Evolutionary conservation across 2,797 vertebrate species (phyloP), one percentile per base, ranked within the genome.

Genomic region (Pseudomugil tenellus): DNA sequence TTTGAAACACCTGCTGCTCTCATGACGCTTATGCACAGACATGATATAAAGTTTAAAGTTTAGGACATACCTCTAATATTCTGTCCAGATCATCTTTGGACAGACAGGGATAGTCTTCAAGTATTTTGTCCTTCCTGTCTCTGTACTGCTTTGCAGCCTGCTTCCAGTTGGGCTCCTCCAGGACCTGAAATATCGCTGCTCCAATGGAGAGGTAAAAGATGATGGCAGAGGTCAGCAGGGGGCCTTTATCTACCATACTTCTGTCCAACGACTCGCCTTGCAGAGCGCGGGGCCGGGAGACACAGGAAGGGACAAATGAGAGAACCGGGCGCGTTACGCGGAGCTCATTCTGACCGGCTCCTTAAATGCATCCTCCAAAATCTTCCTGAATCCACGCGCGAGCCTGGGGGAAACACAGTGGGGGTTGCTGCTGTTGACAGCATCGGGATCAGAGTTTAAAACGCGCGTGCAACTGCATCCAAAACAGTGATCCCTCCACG

Each of bases 181-280:
- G 90, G 65, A 99, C 96, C 80, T 99, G 97, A 82, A 99, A 99
- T 87, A 99, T 99, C n/a, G 98, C 97, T 58, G 98, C 98, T 88
- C 98, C 98, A 57, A 99, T 98, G 84, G 97, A 98, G 95, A 99
- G 94, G 93, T 99, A 99, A 89, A 99, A 98, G 84, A 99, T 98
- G 66, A 98, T 96, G 67, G 96, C 97, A 79, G 98, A 98, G 31
- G 98, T 98, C 84, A 99, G 92, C 90, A 99, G 90, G 70, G 98
- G 98, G 60, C 97, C 97, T 89, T 97, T 96, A 94, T 99, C 97
- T 84, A 97, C 98, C 98, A 98, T 98, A 81, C 87, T 94, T 85
- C 62, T 81, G 72, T 70, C 39, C 74, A 80, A 43, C 29, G 74
- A 70, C 74, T 74, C 67, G 21, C 69, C 74, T 60, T 64, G 54